Evolutionary conservation across 2,797 vertebrate species (phyloP), one percentile per base, ranked within the genome.

Genomic region (Hyperoplus lanceolatus): DNA sequence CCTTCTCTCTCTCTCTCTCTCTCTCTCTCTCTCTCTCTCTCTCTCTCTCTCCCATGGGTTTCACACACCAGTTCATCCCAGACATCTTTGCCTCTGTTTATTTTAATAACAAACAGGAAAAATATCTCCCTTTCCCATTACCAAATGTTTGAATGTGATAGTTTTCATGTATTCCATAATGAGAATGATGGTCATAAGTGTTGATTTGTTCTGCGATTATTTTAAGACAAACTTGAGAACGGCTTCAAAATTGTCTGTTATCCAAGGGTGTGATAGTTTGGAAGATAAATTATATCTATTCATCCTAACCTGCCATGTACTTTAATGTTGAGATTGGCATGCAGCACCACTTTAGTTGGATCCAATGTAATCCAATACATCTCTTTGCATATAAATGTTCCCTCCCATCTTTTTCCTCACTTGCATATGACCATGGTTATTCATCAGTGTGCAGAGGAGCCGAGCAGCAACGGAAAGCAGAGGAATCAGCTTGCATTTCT

Each of bases 61-160:
- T 94, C 92, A 93, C 91, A 94, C 90, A 91, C 80, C 83, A 93
- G 80, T 93, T 93, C 91, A 91, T 91, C 86, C 77, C 88, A 93
- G 90, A 90, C 90, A 92, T 93, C 89, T 80, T 84, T 43, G 75
- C 75, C 87, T 89, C 61, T 91, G 90, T 92, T 92, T 92, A 86
- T 93, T 94, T 90, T 81, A 90, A 94, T 86, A 93, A 93, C 92
- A 94, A 90, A 87, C 86, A 80, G 41, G 70, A 76, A 80, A 91
- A 89, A 92, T 85, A 82, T 80, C 80, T 79, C 83, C 72, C 75
- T 87, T 88, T 89, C 87, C 88, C 89, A 80, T 87, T 80, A 85
- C 88, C 80, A 73, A 87, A 90, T 82, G 80, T 83, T 88, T 80
- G 69, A 88, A 80, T 85, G 9, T 83, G 70, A 89, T 84, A 12